Evolutionary conservation across 1,140 invertebrate species (phyloP).

Genomic region (Condylostylus longicornis): DNA sequence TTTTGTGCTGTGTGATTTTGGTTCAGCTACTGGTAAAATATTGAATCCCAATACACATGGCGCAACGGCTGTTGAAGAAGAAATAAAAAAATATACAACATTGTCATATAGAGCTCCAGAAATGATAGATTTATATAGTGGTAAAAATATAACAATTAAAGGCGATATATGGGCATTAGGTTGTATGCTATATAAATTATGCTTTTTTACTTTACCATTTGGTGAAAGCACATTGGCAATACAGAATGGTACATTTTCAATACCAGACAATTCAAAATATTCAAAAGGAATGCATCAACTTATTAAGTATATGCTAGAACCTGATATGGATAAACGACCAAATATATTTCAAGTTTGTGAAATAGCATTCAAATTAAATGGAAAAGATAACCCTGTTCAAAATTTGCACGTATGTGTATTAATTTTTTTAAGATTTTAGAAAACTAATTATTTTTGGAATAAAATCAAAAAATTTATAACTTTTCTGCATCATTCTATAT

Average conservation of each 20-base stretch:
- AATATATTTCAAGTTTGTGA: constrained; percentile 81
- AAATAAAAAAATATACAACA: constrained; percentile 90
- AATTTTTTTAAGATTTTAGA: neutral
- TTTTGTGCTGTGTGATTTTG: constrained; percentile 82
- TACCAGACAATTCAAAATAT: constrained; percentile 72
- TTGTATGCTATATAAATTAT: constrained; percentile 81
- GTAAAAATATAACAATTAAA: constrained; percentile 79
- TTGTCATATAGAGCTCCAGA: constrained; percentile 85
- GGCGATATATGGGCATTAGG: constrained; percentile 87
- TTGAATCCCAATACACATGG: constrained; percentile 59
- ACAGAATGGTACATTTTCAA: constrained; percentile 75
- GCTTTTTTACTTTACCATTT: constrained; percentile 85
- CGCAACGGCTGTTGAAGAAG: constrained; percentile 66
- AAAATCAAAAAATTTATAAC: neutral
- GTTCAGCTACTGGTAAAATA: constrained; percentile 69
- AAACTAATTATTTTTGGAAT: neutral
- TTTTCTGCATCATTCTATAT: neutral
- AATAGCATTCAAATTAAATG: constrained; percentile 57
- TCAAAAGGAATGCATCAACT: constrained; percentile 43
- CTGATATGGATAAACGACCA: constrained; percentile 64
- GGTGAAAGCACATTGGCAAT: constrained; percentile 88
- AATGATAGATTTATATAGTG: constrained; percentile 89
- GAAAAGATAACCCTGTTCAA: constrained; percentile 62
- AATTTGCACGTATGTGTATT: constrained; percentile 59
- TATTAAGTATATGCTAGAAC: constrained; percentile 71